Percentiles rank a stretch among this genome's conserved stretches.
Evolutionary conservation across 1,140 invertebrate genomes (phyloP).

Genomic region (Panulirus ornatus): DNA sequence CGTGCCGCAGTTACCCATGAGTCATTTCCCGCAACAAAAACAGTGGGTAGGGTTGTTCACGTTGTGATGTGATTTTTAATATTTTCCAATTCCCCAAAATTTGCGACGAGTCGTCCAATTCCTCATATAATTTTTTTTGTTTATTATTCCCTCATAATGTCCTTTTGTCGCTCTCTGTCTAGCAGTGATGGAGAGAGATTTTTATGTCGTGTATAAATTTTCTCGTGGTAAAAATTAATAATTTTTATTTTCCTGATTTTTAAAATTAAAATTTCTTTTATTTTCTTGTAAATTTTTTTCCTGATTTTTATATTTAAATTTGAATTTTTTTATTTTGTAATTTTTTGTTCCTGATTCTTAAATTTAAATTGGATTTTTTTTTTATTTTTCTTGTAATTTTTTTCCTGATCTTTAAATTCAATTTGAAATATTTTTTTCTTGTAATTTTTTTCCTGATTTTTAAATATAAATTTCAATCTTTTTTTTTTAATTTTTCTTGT

Average conservation of each 20-base stretch:
- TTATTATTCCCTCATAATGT: no score
- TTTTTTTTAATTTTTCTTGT: background rate
- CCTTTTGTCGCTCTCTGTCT: no score
- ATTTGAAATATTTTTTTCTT: background rate
- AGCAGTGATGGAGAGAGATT: no score
- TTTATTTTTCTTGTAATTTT: background rate
- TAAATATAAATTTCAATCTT: background rate
- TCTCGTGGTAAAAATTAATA: no score
- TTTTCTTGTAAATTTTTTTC: background rate
- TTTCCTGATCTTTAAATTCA: background rate
- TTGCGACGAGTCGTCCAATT: background rate
- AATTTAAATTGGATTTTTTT: conserved; percentile 11
- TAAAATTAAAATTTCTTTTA: background rate
- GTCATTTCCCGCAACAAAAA: no score
- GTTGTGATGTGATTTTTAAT: no score
- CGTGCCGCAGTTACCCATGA: no score
- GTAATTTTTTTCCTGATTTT: background rate
- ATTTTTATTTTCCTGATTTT: background rate
- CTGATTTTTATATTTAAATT: background rate
- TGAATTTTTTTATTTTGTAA: background rate
- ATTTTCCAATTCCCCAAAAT: no score
- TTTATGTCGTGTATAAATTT: no score
- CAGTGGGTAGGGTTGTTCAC: no score
- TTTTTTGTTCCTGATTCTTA: conserved; percentile 30
- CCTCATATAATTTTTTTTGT: background rate